phyloP scores from a whole-genome alignment of 2,113 vertebrate species.

The Cephalopterus ornatus region DNA sequence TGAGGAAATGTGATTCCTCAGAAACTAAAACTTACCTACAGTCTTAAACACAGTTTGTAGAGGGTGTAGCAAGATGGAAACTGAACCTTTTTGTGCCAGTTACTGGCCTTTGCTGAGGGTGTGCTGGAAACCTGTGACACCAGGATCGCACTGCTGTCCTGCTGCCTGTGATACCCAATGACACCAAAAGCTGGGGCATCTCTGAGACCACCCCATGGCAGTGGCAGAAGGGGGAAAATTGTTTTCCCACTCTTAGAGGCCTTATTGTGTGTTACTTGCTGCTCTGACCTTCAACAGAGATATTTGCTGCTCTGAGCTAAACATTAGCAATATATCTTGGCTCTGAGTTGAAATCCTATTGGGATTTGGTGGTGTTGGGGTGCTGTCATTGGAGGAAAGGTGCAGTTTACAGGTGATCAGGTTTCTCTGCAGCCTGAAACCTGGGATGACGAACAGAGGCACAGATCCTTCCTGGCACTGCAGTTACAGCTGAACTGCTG shows the following conservation, averaged over 20 bases:
- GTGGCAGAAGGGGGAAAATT: not conserved
- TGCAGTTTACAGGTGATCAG: not conserved
- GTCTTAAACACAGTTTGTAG: not conserved
- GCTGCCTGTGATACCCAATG: fast-evolving
- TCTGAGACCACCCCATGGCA: not conserved
- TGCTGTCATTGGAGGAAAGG: not conserved
- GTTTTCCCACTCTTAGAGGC: not conserved
- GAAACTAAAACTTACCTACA: not conserved
- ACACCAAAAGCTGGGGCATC: not conserved
- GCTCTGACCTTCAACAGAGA: not conserved
- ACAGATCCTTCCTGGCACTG: not conserved
- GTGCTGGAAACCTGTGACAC: not conserved
- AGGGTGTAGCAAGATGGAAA: not conserved
- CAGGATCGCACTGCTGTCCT: not conserved
- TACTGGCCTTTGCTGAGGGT: not conserved
- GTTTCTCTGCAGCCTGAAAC: not conserved
- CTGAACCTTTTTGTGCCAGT: fast-evolving
- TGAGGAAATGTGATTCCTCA: not conserved
- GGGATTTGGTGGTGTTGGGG: not conserved
- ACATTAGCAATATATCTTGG: not conserved
- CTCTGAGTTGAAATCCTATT: not conserved
- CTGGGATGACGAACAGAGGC: not conserved
- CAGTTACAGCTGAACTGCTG: not conserved
- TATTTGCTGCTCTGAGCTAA: not conserved
- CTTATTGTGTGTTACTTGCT: not conserved